These are phyloP conservation scores for Prenolepis imparis DNA, from an alignment of 2,888 invertebrate species.

Conservation along the genomic window DNA sequence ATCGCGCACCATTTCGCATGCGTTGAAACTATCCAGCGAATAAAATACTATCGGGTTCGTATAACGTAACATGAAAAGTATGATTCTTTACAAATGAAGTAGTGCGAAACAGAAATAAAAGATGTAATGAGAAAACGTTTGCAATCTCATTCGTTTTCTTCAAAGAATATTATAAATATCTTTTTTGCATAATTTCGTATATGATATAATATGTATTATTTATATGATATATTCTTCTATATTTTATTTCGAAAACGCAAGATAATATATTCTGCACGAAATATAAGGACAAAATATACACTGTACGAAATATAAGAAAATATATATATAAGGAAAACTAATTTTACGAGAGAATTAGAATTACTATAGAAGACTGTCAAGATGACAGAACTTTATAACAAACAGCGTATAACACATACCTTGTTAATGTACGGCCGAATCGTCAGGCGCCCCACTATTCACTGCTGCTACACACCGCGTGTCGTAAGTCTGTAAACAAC, in stretches of 20 bases:
- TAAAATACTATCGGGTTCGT: slow-evolving; percentile 35
- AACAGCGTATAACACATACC: no score
- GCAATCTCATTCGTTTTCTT: neutral
- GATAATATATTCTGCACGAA: neutral
- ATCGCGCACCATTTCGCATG: slow-evolving; percentile 58
- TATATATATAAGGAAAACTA: no score
- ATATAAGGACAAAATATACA: no score
- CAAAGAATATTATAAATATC: neutral
- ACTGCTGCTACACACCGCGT: no score
- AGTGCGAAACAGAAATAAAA: neutral
- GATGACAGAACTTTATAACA: no score
- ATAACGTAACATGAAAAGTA: slow-evolving; percentile 25
- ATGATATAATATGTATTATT: neutral
- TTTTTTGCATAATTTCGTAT: neutral
- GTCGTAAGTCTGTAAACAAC: no score
- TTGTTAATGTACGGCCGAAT: no score
- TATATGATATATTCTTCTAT: neutral
- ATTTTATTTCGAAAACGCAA: neutral
- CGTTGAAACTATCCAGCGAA: slow-evolving; percentile 29
- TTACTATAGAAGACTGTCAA: no score
- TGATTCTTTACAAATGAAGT: neutral
- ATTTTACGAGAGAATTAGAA: no score
- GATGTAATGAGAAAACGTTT: neutral
- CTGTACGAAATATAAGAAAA: no score
- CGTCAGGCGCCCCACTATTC: no score